phyloP scores from a whole-genome alignment of 2,888 invertebrate genomes.

The Microplitis deprimator region DNA sequence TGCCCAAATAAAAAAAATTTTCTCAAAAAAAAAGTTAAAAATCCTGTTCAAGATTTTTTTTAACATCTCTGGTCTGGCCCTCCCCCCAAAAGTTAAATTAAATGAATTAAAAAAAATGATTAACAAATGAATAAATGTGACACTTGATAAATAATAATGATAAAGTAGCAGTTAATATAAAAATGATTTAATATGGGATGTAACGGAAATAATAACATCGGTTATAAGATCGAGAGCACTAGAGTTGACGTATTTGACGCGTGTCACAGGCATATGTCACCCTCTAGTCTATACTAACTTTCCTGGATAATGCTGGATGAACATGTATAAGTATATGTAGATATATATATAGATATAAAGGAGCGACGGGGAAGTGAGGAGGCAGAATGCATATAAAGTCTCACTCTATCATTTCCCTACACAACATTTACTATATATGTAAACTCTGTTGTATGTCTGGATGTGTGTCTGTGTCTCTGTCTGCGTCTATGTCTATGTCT shows the following conservation, averaged over 20 bases:
- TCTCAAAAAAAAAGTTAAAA: too few species aligned
- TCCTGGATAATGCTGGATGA: slow-evolving; percentile 20
- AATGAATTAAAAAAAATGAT: too few species aligned
- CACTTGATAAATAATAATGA: background rate
- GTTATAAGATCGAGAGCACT: slow-evolving; percentile 25
- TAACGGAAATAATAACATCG: slow-evolving; percentile 26
- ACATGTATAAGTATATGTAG: background rate
- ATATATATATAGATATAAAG: too few species aligned
- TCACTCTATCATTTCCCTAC: background rate
- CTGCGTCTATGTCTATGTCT: background rate
- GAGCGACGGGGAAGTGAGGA: too few species aligned
- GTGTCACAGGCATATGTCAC: slow-evolving; percentile 52
- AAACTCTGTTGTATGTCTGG: background rate
- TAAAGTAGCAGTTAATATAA: background rate
- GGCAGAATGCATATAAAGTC: background rate
- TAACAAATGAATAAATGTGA: too few species aligned
- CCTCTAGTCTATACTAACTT: slow-evolving; percentile 14
- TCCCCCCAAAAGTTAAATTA: too few species aligned
- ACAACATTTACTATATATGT: background rate
- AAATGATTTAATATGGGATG: slow-evolving; percentile 8
- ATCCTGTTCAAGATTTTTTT: too few species aligned
- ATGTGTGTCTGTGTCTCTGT: background rate
- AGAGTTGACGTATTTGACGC: slow-evolving; percentile 49
- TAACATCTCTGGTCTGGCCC: too few species aligned
- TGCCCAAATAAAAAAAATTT: too few species aligned